Conservation (phyloP, 2,888 invertebrate genomes). For the Drepanosiphum platanoidis region DNA sequence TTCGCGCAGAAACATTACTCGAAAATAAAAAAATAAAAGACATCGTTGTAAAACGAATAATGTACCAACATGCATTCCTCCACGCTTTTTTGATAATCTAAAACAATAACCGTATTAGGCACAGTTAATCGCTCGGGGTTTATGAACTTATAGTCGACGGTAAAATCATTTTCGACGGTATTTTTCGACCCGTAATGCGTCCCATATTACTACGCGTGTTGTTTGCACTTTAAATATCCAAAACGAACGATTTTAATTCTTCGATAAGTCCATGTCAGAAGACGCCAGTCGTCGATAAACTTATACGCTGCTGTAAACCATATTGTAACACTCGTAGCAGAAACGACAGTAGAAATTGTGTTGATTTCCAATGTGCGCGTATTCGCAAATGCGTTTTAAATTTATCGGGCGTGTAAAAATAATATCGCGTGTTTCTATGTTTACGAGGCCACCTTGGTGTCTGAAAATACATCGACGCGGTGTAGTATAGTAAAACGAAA, state of each 20-base stretch:
- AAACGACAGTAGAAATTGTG: neutral
- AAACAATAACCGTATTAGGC: neutral
- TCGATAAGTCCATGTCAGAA: too few relatives aligned
- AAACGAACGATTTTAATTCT: neutral
- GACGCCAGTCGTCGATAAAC: too few relatives aligned
- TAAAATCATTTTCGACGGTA: neutral
- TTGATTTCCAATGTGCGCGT: neutral
- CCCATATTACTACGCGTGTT: neutral
- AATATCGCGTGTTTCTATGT: neutral
- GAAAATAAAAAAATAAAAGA: too few relatives aligned
- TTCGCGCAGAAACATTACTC: too few relatives aligned
- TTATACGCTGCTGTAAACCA: too few relatives aligned
- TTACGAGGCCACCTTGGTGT: neutral
- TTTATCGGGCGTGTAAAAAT: neutral
- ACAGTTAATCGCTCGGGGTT: too few relatives aligned
- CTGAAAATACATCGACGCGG: neutral
- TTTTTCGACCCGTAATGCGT: too few relatives aligned
- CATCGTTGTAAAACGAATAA: too few relatives aligned
- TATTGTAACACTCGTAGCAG: too few relatives aligned
- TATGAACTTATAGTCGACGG: too few relatives aligned
- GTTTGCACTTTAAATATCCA: neutral
- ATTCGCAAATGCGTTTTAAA: neutral
- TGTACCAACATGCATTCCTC: too few relatives aligned
- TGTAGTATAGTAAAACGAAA: neutral
- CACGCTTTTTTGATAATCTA: too few relatives aligned